Conservation (phyloP, 2,797 vertebrate species). For the Zenarchopterus dispar region DNA sequence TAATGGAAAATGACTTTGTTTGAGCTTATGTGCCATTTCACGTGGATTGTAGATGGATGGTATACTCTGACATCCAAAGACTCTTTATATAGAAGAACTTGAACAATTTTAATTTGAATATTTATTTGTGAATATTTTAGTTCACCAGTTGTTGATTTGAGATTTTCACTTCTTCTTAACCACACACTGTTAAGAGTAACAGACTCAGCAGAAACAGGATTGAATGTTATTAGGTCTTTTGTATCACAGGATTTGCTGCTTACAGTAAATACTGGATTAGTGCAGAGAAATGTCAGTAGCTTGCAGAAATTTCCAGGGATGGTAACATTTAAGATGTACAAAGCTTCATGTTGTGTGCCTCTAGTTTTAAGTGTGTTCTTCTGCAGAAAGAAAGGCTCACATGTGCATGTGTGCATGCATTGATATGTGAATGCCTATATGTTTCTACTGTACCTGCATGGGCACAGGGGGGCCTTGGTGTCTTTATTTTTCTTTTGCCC, state of each 20-base stretch:
- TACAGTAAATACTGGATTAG: slow-evolving; percentile 64
- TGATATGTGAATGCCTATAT: slow-evolving; percentile 5
- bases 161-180: slow-evolving; percentile 22
- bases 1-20: slow-evolving; percentile 17
- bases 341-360: background rate
- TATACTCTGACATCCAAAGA: slow-evolving; percentile 15
- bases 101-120: slow-evolving; percentile 24
- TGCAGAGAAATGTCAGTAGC: slow-evolving; percentile 20
- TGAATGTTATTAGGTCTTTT: slow-evolving; percentile 48
- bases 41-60: background rate
- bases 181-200: slow-evolving; percentile 16
- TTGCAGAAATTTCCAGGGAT: slow-evolving; percentile 47
- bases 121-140: slow-evolving; percentile 24
- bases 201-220: slow-evolving; percentile 58
- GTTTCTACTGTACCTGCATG: slow-evolving; percentile 17
- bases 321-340: slow-evolving; percentile 21
- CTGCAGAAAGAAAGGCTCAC: slow-evolving; percentile 11
- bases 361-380: slow-evolving; percentile 4
- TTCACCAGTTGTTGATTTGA: background rate
- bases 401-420: slow-evolving; percentile 2
- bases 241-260: slow-evolving; percentile 59
- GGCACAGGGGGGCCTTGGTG: slow-evolving; percentile 10
- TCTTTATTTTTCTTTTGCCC: slow-evolving; percentile 24
- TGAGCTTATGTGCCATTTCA: background rate
- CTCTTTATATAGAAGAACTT: slow-evolving; percentile 22